A percentile compares a stretch with the other conserved stretches of the same genome.
Conservation (phyloP, 2,888 invertebrate species). For the Pecten maximus region DNA sequence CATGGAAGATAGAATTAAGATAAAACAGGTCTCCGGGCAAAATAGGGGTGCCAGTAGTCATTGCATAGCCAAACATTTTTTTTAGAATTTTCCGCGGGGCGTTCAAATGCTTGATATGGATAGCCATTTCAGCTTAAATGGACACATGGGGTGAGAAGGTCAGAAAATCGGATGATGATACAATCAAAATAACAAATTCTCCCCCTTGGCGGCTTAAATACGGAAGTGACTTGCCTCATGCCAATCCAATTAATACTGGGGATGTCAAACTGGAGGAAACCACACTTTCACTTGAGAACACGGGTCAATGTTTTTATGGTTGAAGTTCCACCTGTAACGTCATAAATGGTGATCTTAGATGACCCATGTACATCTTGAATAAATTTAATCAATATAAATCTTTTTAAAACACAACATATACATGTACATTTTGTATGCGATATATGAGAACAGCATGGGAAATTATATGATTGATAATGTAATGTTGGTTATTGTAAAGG, state of each 20-base stretch:
- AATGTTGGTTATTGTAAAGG: no score
- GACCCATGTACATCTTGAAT: no score
- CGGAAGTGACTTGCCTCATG: not conserved
- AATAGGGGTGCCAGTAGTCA: not conserved
- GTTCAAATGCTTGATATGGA: not conserved
- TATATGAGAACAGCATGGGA: no score
- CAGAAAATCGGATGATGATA: not conserved
- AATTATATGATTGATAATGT: no score
- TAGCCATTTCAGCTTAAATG: not conserved
- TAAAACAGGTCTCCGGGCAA: not conserved
- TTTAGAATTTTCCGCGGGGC: not conserved
- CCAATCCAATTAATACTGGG: not conserved
- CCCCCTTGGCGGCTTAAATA: not conserved
- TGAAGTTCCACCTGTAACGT: not conserved
- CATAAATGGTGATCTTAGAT: not conserved
- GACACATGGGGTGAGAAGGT: slow-evolving; percentile 12
- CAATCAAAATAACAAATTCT: not conserved
- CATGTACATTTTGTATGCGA: no score
- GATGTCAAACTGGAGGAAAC: not conserved
- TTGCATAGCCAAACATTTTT: not conserved
- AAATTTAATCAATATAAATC: no score
- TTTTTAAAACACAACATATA: no score
- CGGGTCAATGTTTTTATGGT: not conserved
- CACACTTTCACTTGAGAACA: not conserved
- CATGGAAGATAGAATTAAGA: not conserved